These are phyloP conservation scores for Eupithecia exiguata DNA, from an alignment of 2,888 invertebrate genomes.

Conservation along the genomic window DNA sequence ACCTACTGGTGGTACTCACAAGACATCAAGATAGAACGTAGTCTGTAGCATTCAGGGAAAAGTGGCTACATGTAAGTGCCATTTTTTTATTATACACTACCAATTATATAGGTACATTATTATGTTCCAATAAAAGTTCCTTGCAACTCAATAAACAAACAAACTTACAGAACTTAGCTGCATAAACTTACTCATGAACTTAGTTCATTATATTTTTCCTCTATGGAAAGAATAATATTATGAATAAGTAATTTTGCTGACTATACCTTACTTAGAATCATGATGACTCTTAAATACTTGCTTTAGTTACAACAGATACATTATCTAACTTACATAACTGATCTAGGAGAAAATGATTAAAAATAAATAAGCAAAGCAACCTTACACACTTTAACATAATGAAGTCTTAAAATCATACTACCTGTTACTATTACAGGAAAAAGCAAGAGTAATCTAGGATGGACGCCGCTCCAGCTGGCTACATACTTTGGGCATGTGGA, in stretches of 20 bases:
- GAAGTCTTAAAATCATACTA: background rate
- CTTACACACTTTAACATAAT: background rate
- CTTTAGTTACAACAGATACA: background rate
- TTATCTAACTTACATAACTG: too few species aligned
- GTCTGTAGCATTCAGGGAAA: background rate
- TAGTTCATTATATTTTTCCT: background rate
- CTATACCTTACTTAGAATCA: background rate
- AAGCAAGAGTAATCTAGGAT: conserved; percentile 86
- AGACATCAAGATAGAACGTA: background rate
- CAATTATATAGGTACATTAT: too few species aligned
- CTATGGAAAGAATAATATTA: background rate
- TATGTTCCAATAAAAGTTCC: too few species aligned
- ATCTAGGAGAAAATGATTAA: background rate
- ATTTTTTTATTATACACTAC: too few species aligned
- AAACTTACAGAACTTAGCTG: background rate
- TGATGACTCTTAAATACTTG: background rate
- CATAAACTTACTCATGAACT: too few species aligned
- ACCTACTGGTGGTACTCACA: background rate
- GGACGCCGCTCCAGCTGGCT: conserved; percentile 87
- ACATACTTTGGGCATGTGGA: conserved; percentile 87
- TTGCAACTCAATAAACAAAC: background rate
- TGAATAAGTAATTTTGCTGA: background rate
- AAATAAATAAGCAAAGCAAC: background rate
- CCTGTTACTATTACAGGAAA: conserved; percentile 71
- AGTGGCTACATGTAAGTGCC: background rate